Evolutionary conservation across 2,888 invertebrate genomes (phyloP), one percentile per base, ranked within the genome.

Genomic region (Lithophane ornitopus): DNA sequence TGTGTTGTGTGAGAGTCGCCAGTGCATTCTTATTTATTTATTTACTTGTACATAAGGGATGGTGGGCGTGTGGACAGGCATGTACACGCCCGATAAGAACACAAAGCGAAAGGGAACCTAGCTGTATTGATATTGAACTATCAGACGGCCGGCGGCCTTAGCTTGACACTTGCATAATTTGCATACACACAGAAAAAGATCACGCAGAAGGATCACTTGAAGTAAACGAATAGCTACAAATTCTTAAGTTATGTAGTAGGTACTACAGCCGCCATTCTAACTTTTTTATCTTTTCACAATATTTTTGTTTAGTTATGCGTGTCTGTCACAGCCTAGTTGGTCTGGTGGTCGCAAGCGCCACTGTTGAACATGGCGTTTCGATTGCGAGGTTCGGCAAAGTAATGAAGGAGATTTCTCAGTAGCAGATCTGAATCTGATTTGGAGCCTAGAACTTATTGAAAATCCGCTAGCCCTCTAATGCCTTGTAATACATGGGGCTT

Each of bases 11-110:
- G 80, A 34, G 16, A 28, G 54, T 16, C 58, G 56, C 65, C 26
- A 7, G 19, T 16, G 41, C 39, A 46, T 44, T 6, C 26, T 22
- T 54, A n/a, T n/a, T n/a, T n/a, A 54, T 54, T 26, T 54, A 54
- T 54, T 26, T 26, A 4, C n/a, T 54, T 54, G 34, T 49, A 28
- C 81, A 82, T 76, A 71, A 44, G 12, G 34, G 56, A 56, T 16
- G 28, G 69, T 52, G 58, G 28, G 85, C 66, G 77, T 67, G 71
- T 28, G 56, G 26, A 11, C 26, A 54, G 34, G n/a, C 81, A 81
- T 80, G 69, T 62, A 28, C n/a, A 8, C 26, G n/a, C 9, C 28
- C 49, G 86, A 73, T 86, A 82, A 73, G 19, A 70, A n/a, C 44
- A 73, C 86, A 71, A 65, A 68, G 67, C 61, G 62, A 70, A 75